Base-by-base conservation (phyloP, 2,113 vertebrate genomes). In the Pachyramphus minor region DNA sequence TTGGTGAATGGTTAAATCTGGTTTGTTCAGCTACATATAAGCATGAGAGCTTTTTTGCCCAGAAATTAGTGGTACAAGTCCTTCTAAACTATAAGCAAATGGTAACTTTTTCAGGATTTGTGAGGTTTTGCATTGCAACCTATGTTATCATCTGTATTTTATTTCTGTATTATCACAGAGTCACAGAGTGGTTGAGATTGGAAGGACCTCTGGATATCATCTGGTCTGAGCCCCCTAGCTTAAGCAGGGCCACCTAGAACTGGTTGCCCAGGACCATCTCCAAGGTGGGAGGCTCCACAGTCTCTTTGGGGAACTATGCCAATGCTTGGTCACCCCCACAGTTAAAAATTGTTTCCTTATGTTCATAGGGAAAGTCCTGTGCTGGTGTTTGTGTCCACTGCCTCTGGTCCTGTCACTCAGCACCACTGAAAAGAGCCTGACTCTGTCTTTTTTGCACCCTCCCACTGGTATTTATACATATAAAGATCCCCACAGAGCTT, bases 11-110 rank as follows among this genome's bases (percentile, higher is more conserved):
- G 27, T 35, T 44, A 77, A 89, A 86, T 93, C 47, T 87, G 47
- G 73, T 89, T 68, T 95, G 52, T 97, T 92, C 76, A 71, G 83
- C 64, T 94, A 27, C 64, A 30, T 68, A 59, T 74, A 93, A 59
- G 30, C 86, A 75, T 95, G 83, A 94, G 77, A 95, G 63, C 79
- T 63, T 97, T 94, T 94, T 27, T n/a, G 13, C 72, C 79, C 88
- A 80, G 91, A 84, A 69, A 80, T 45, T 44, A 81, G 35, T 59
- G 24, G 37, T 90, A 55, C 73, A 87, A 83, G n/a, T 47, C 42
- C 33, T 80, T 89, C 64, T 96, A 85, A 89, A 91, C 83, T 82
- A 21, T 62, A 92, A 77, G 75, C 53, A 93, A 86, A 93, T 69
- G 74, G 45, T 92, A 64, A 83, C 55, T 56, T 67, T 49, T 83